Conservation (phyloP, 2,113 vertebrate species). For the Nicator chloris region DNA sequence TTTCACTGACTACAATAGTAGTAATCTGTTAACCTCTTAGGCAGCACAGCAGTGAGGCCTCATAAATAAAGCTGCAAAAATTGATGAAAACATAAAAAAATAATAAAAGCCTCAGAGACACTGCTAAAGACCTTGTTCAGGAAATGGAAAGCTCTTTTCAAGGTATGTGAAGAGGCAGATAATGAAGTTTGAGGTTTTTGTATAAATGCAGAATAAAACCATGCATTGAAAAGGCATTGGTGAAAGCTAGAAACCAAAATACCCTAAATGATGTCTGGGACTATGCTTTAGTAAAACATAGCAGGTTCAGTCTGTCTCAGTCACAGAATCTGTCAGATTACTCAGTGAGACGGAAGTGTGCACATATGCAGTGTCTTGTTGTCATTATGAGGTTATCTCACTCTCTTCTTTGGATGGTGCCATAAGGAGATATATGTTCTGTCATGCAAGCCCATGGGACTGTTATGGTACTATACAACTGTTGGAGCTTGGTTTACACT, state of each 20-base stretch:
- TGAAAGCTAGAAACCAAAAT: not conserved
- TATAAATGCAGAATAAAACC: not conserved
- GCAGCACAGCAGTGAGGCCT: not conserved
- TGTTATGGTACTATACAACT: not conserved
- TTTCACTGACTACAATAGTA: not conserved
- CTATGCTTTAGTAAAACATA: not conserved
- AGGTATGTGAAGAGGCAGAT: not conserved
- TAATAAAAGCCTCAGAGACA: not conserved
- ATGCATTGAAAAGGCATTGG: not conserved
- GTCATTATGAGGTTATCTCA: not conserved
- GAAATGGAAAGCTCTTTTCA: not conserved
- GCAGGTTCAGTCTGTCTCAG: not conserved
- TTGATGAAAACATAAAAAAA: not conserved
- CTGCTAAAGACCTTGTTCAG: not conserved
- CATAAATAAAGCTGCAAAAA: slow-evolving; percentile 17
- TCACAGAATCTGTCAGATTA: not conserved
- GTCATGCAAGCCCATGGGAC: not conserved
- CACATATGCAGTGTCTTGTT: not conserved
- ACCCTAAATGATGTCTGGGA: not conserved
- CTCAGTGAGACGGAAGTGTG: not conserved
- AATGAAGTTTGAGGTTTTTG: not conserved
- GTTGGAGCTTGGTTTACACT: not conserved
- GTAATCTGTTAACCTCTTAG: slow-evolving; percentile 17
- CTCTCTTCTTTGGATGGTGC: not conserved
- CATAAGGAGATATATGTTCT: not conserved